Evolutionary conservation across 1,140 invertebrate species (phyloP), one percentile per base, ranked within the genome.

Genomic region (Brachystomella parvula): DNA sequence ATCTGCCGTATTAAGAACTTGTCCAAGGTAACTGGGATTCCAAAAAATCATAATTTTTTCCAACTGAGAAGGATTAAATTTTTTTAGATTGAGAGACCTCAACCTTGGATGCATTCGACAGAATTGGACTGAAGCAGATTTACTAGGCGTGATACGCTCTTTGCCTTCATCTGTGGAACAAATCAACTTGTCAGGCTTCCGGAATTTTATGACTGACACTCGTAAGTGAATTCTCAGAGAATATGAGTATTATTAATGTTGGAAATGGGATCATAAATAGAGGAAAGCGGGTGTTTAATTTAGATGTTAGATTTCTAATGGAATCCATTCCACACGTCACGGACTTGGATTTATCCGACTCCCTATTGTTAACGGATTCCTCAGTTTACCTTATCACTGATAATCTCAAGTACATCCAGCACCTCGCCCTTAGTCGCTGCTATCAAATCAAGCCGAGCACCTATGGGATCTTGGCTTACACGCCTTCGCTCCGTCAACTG

Each of bases 351-450:
- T 19, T 39, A 9, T 39, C 35, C 6, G 35, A 39, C 19, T 6
- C 35, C 19, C 35, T 9, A 39, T 19, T 9, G 35, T 39, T 39
- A 19, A 39, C 35, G 6, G 35, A 39, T 9, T 9, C 6, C 6
- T 39, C 35, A 39, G 35, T 39, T 9, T 39, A 9, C 35, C 19
- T 39, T 39, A 19, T 39, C 6, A 19, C 19, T 9, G 35, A 39
- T 9, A 6, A 39, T 39, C 35, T 39, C 6, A 39, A 39, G 35
- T 6, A 39, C 6, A 6, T 39, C 6, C 87, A 92, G 74, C 87
- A 92, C 78, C 78, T 95, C 0, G 88, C 89, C 0, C 77, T 94
- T 9, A 92, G 87, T 69, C 82, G 92, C 31, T 94, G 91, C 77
- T 94, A 94, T 75, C 81, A 84, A 63, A 86, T 94, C 71, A 78